Evolutionary conservation across 2,797 vertebrate species (phyloP).

Genomic region (Percopsis omiscomaycus): DNA sequence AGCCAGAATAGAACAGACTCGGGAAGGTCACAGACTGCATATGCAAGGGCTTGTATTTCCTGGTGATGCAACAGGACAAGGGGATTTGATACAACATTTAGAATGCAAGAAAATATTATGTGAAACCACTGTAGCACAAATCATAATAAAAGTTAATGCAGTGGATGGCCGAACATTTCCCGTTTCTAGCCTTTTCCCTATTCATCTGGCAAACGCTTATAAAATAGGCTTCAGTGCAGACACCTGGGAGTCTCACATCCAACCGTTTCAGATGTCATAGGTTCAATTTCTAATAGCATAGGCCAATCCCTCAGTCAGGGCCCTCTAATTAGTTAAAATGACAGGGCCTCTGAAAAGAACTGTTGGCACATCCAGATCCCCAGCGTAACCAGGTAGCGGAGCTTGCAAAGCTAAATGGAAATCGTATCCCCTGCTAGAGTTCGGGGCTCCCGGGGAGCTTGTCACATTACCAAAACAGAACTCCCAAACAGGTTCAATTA

Average conservation of each 20-base stretch:
- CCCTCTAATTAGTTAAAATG: conserved; percentile 69
- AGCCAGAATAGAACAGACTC: conserved; percentile 75
- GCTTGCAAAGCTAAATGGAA: conserved; percentile 62
- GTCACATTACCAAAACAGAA: conserved; percentile 59
- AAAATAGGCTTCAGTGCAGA: not conserved
- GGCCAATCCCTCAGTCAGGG: conserved; percentile 32
- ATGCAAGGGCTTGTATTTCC: conserved; percentile 84
- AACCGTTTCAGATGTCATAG: conserved; percentile 44
- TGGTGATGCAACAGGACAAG: conserved; percentile 57
- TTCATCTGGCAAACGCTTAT: not conserved
- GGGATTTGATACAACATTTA: not conserved
- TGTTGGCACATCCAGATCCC: conserved; percentile 58
- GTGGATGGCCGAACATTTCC: not conserved
- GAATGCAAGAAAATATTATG: not conserved
- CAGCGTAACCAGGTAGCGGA: conserved; percentile 40
- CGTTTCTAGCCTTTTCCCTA: too few species aligned
- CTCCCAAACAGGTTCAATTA: conserved; percentile 59
- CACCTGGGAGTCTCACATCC: conserved; percentile 7
- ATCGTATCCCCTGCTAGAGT: conserved; percentile 49
- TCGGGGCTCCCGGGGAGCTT: conserved; percentile 53
- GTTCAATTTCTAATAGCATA: conserved; percentile 41
- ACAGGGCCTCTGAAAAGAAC: conserved; percentile 58
- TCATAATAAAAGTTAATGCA: not conserved
- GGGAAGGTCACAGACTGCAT: conserved; percentile 84
- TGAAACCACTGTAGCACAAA: not conserved